A percentile compares a stretch with the other conserved stretches of the same genome.
Evolutionary conservation across 2,113 vertebrate genomes (phyloP).

Genomic region (Ictalurus furcatus): DNA sequence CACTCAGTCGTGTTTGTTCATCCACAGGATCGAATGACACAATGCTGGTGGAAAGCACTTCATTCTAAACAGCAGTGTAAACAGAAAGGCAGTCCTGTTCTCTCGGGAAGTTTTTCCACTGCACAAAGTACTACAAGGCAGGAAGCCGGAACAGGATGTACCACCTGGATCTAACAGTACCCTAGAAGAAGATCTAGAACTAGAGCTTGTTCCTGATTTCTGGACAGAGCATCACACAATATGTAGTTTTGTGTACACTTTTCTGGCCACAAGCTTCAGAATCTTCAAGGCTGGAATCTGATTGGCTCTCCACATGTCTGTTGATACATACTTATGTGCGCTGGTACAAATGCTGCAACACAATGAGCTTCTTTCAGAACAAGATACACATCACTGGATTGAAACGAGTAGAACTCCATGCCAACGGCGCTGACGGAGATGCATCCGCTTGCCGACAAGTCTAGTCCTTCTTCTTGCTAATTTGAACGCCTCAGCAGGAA

Average conservation of each 20-base stretch:
- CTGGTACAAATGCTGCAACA: background rate
- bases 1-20: background rate
- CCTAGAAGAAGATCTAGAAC: background rate
- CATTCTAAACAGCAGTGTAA: background rate
- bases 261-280: background rate
- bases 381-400: background rate
- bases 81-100: constrained; percentile 2
- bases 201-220: background rate
- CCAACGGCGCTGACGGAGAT: background rate
- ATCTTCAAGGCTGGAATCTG: background rate
- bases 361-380: background rate
- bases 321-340: background rate
- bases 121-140: background rate
- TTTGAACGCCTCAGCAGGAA: background rate
- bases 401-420: background rate
- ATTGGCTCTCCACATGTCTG: background rate
- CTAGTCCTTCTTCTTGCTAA: background rate
- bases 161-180: background rate
- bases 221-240: background rate
- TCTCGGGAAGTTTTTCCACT: background rate
- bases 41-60: constrained; percentile 23
- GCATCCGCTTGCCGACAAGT: background rate
- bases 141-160: too few species aligned
- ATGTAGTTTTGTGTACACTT: background rate
- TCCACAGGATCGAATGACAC: constrained; percentile 33